phyloP scores from a whole-genome alignment of 2,113 vertebrate species.

The Perccottus glenii region DNA sequence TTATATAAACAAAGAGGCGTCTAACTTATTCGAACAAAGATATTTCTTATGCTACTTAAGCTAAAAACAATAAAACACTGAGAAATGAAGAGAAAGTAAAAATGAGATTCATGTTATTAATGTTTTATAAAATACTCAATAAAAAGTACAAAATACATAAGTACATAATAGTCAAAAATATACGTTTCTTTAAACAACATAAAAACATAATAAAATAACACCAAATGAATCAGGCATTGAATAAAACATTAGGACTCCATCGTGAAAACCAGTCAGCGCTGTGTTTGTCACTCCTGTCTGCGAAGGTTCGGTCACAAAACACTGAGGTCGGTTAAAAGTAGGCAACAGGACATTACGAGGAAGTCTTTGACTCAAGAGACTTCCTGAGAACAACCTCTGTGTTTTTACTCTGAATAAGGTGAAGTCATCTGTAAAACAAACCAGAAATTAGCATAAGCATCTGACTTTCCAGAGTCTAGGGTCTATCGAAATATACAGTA shows the following conservation, averaged over 20 bases:
- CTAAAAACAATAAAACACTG: no score
- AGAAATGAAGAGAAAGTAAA: no score
- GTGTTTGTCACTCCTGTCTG: background rate
- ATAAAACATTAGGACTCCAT: background rate
- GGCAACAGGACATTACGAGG: background rate
- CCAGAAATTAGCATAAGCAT: constrained; percentile 3
- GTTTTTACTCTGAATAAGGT: constrained; percentile 58
- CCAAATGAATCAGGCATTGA: background rate
- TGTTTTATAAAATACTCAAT: background rate
- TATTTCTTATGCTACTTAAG: no score
- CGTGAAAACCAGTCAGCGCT: no score
- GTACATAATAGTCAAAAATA: no score
- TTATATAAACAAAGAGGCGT: no score
- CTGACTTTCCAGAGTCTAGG: background rate
- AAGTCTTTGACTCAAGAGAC: background rate
- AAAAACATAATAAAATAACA: no score
- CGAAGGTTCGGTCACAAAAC: background rate
- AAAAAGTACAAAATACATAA: background rate
- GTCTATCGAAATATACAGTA: no score
- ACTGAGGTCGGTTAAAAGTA: background rate
- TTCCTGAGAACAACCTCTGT: background rate
- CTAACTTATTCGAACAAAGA: no score
- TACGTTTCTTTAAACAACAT: no score
- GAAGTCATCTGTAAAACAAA: constrained; percentile 62
- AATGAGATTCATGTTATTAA: background rate